Evolutionary conservation across 2,113 vertebrate genomes (phyloP).

Genomic region (Setophaga kirtlandii): DNA sequence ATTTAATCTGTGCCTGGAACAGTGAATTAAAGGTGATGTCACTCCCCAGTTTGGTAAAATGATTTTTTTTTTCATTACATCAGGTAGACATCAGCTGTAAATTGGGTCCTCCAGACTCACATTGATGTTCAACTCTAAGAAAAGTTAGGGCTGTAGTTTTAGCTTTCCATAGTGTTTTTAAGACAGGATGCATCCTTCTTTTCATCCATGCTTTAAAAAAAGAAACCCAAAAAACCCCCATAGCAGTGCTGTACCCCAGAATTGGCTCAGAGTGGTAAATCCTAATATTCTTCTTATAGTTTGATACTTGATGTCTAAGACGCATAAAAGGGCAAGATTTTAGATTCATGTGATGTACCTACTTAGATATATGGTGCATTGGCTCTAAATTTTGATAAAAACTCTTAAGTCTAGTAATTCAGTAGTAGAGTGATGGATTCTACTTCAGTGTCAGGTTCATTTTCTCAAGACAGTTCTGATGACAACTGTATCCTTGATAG

Average conservation of each 20-base stretch:
- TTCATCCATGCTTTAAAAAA: background rate
- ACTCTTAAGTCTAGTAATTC: background rate
- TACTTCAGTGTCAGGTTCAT: background rate
- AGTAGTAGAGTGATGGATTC: background rate
- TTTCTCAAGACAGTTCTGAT: background rate
- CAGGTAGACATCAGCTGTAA: background rate
- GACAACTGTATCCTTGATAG: background rate
- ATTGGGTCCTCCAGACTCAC: background rate
- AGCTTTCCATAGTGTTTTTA: background rate
- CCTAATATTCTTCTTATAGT: background rate
- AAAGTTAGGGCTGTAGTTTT: background rate
- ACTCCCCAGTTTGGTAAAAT: background rate
- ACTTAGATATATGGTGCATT: rapidly evolving
- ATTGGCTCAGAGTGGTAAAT: background rate
- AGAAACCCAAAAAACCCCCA: background rate
- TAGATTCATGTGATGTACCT: background rate
- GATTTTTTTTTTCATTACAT: background rate
- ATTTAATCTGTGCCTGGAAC: background rate
- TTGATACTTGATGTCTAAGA: background rate
- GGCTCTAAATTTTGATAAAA: background rate
- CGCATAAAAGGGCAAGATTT: background rate
- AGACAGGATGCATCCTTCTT: background rate
- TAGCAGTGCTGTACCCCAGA: background rate
- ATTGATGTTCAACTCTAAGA: background rate
- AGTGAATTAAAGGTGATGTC: background rate